Base-by-base conservation (phyloP, 2,113 vertebrate species). In the Poicephalus gulielmi region DNA sequence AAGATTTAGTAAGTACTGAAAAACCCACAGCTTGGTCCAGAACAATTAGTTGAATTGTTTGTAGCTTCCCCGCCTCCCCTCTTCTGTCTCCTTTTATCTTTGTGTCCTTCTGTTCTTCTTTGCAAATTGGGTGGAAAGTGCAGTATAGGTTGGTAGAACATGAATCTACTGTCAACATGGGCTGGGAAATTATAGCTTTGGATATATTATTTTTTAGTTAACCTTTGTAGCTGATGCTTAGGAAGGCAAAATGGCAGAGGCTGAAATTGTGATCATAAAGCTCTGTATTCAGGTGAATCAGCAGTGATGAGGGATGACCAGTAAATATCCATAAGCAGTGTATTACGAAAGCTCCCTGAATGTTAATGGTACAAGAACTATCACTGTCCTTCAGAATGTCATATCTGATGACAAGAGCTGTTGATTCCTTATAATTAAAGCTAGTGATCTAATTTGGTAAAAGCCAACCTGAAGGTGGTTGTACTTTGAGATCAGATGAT, bases 51-150 rank as follows among this genome's bases (percentile, higher is more conserved):
- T 35, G 3, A 35, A 6, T 75, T 35, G 1, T 43, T 64, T n/a
- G 30, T 67, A 35, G 39, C 6, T 69, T 6, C 7, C 6, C 2
- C 10, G 1, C 5, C 4, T 5, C 27, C 5, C 9, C 6, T 10
- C 9, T 88, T 59, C 43, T 79, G 13, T 85, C 31, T 63, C 49
- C 7, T 35, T 76, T 67, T 88, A 2, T 43, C 10, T 52, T 13
- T 73, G 2, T 41, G 33, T 41, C 35, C 14, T 52, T 50, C 66
- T 53, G 10, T n/a, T 63, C 31, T 23, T 68, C 57, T 75, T 49
- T 50, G 50, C 10, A 63, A 88, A 69, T 85, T 60, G 10, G 4
- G 30, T 47, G 67, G 16, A 41, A 86, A 31, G 20, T n/a, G 44
- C 13, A 33, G 24, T 33, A 16, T 13, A 33, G 11, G 3, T 24